A percentile compares a stretch with the other conserved stretches of the same genome.
Conservation (phyloP, 2,113 vertebrate genomes). For the Dipodomys merriami region DNA sequence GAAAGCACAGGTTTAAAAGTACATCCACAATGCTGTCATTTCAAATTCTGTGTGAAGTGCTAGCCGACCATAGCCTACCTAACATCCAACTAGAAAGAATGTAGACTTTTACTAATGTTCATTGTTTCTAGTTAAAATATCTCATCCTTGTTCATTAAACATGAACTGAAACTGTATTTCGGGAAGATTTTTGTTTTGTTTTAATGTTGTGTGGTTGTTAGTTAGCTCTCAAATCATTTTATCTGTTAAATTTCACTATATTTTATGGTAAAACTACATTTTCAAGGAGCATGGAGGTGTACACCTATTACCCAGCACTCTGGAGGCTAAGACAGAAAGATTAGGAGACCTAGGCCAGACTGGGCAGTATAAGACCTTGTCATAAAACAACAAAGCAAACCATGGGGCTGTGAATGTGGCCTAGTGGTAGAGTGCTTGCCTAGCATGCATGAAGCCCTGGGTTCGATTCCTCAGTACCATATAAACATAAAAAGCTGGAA, state of each 20-base stretch:
- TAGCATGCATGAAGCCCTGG: too few relatives aligned
- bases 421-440: too few relatives aligned
- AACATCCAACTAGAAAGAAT: not conserved
- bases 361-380: too few relatives aligned
- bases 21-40: constrained; percentile 1
- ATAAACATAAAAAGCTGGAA: too few relatives aligned
- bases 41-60: constrained; percentile 23
- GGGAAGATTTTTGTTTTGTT: constrained; percentile 15
- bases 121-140: constrained; percentile 13
- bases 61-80: not conserved
- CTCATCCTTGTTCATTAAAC: constrained; percentile 13
- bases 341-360: not conserved
- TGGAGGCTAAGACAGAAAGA: not conserved
- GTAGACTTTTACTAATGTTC: constrained; percentile 21
- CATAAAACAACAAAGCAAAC: too few relatives aligned
- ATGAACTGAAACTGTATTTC: constrained; percentile 46
- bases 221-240: constrained; percentile 41
- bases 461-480: too few relatives aligned
- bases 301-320: not conserved
- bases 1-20: not conserved
- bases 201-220: not conserved
- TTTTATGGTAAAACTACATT: constrained; percentile 36
- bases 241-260: constrained; percentile 2
- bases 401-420: too few relatives aligned
- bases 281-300: not conserved